Conservation (phyloP, 2,797 vertebrate genomes). For the Phrynocephalus vlangalii region DNA sequence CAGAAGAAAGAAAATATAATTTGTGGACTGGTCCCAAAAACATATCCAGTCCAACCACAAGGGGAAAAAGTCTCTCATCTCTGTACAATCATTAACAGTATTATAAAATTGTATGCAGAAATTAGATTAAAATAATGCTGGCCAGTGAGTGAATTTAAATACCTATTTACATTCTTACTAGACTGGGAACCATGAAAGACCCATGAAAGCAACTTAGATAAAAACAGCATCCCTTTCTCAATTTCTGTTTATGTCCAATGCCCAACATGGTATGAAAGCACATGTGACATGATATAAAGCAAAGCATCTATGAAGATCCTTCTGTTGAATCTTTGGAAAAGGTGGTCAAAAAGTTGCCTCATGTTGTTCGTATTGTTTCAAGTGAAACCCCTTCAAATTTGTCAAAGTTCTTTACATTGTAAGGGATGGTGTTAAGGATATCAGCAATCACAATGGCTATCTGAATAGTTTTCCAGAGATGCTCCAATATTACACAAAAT, state of each 20-base stretch:
- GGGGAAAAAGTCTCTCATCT: background rate
- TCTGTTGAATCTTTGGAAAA: background rate
- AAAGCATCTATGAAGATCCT: background rate
- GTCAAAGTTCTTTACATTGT: background rate
- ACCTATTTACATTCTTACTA: conserved; percentile 1
- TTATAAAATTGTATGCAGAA: too few species aligned
- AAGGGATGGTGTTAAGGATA: background rate
- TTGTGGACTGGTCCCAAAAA: conserved; percentile 22
- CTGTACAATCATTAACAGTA: background rate
- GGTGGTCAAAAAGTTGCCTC: background rate
- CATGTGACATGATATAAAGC: background rate
- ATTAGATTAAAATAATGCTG: background rate
- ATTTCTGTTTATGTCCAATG: background rate
- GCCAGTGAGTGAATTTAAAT: conserved; percentile 16
- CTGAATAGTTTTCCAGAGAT: background rate
- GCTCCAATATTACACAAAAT: background rate
- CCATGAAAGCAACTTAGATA: background rate
- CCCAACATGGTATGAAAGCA: background rate
- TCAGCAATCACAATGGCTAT: background rate
- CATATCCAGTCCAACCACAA: background rate
- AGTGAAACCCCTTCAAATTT: background rate
- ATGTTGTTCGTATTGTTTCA: background rate
- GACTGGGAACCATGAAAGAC: conserved; percentile 36
- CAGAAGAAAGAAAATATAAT: background rate
- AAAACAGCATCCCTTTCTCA: background rate